phyloP scores from a whole-genome alignment of 2,888 invertebrate species.

The Balanococcus diminutus region DNA sequence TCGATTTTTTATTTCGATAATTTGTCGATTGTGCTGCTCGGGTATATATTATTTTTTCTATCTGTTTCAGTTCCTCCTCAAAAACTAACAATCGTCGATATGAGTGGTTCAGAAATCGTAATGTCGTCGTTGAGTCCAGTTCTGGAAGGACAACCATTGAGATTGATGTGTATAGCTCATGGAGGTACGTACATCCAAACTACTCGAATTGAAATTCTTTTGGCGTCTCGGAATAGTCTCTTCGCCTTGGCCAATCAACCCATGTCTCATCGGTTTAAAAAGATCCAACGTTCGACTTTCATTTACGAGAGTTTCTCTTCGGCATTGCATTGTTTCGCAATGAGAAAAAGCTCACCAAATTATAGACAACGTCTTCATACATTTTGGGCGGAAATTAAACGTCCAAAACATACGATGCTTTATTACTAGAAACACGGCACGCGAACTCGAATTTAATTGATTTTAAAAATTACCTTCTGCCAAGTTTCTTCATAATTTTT shows the following conservation, averaged over 20 bases:
- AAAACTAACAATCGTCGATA: conserved; percentile 31
- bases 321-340: neutral
- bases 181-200: conserved; percentile 47
- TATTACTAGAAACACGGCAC: neutral
- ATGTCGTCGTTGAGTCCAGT: conserved; percentile 44
- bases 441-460: neutral
- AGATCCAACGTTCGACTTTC: neutral
- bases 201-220: conserved; percentile 1
- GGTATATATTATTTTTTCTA: no score
- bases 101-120: conserved; percentile 17
- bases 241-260: neutral
- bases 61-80: conserved; percentile 43
- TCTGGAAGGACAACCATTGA: conserved; percentile 51
- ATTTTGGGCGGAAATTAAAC: conserved; percentile 24
- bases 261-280: neutral
- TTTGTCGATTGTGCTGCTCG: no score
- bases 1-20: no score
- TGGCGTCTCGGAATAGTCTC: neutral
- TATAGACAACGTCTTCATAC: conserved; percentile 1
- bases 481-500: neutral
- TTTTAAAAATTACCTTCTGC: neutral
- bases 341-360: neutral
- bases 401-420: conserved; percentile 35
- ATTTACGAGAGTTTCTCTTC: neutral
- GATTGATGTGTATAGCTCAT: conserved; percentile 53